Evolutionary conservation across 2,797 vertebrate species (phyloP).

Genomic region (Sorex maritimensis): DNA sequence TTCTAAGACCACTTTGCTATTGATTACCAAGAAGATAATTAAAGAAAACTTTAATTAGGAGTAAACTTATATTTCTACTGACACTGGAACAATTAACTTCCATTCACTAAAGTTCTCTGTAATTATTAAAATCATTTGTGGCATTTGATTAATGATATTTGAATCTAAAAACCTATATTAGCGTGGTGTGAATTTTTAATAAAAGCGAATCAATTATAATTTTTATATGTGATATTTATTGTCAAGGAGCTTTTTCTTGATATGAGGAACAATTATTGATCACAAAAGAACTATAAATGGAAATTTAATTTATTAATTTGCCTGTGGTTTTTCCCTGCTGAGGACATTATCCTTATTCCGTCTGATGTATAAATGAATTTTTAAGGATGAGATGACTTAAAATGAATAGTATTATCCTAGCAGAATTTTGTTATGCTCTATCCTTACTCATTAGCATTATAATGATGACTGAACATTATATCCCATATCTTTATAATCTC

Average conservation of each 20-base stretch:
- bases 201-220: slow-evolving; percentile 58
- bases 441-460: slow-evolving; percentile 55
- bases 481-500: slow-evolving; percentile 46
- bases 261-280: slow-evolving; percentile 53
- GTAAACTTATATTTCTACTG: slow-evolving; percentile 60
- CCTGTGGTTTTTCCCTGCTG: slow-evolving; percentile 59
- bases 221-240: slow-evolving; percentile 70
- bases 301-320: slow-evolving; percentile 74
- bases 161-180: slow-evolving; percentile 57
- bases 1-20: slow-evolving; percentile 7
- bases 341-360: slow-evolving; percentile 63
- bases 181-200: slow-evolving; percentile 45
- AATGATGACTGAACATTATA: slow-evolving; percentile 58
- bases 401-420: slow-evolving; percentile 68
- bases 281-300: slow-evolving; percentile 61
- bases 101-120: slow-evolving; percentile 47
- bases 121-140: slow-evolving; percentile 51
- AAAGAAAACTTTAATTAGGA: slow-evolving; percentile 53
- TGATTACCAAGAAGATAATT: slow-evolving; percentile 49
- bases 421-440: slow-evolving; percentile 64
- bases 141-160: slow-evolving; percentile 46
- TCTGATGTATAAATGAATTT: slow-evolving; percentile 60
- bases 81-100: slow-evolving; percentile 28
- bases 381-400: slow-evolving; percentile 66
- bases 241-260: slow-evolving; percentile 57